Evolutionary conservation across 37 sponge, comb jelly and placozoan species (phyloP).

Genomic region (Oscarella lobularis): DNA sequence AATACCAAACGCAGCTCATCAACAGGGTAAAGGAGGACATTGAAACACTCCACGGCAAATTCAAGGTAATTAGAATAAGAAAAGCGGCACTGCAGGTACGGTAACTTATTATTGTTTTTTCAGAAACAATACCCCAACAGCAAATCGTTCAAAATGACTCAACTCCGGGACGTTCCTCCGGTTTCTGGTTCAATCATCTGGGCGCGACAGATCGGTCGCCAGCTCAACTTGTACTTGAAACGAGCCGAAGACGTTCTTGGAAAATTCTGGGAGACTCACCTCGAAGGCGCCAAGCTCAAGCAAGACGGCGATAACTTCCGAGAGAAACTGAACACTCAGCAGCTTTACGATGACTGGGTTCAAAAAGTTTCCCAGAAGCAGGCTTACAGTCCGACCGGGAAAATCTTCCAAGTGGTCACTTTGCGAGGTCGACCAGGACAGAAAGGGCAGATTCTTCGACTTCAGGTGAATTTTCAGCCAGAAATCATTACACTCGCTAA

Average conservation of each 20-base stretch:
- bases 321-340: slow-evolving; percentile 88
- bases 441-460: slow-evolving; percentile 43
- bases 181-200: slow-evolving; percentile 96
- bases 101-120: background rate
- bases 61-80: too few species aligned
- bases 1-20: slow-evolving; percentile 97
- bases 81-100: too few species aligned
- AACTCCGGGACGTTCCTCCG: slow-evolving; percentile 78
- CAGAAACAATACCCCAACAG: slow-evolving; percentile 83
- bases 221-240: slow-evolving; percentile 77
- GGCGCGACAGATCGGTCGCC: slow-evolving; percentile 92
- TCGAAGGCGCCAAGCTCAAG: slow-evolving; percentile 91
- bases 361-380: background rate
- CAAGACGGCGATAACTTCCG: slow-evolving; percentile 88
- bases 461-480: slow-evolving; percentile 82
- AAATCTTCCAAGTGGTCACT: slow-evolving; percentile 55
- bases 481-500: slow-evolving; percentile 92
- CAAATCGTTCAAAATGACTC: slow-evolving; percentile 56
- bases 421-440: slow-evolving; percentile 37
- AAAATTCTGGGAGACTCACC: slow-evolving; percentile 79
- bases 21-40: slow-evolving; percentile 99
- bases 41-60: slow-evolving; percentile 89
- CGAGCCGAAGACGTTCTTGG: slow-evolving; percentile 94
- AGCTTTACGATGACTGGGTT: slow-evolving; percentile 58
- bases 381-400: slow-evolving; percentile 46